A percentile compares a stretch with the other conserved stretches of the same genome.
Conservation (phyloP, 2,797 vertebrate genomes). For the Strix occidentalis region DNA sequence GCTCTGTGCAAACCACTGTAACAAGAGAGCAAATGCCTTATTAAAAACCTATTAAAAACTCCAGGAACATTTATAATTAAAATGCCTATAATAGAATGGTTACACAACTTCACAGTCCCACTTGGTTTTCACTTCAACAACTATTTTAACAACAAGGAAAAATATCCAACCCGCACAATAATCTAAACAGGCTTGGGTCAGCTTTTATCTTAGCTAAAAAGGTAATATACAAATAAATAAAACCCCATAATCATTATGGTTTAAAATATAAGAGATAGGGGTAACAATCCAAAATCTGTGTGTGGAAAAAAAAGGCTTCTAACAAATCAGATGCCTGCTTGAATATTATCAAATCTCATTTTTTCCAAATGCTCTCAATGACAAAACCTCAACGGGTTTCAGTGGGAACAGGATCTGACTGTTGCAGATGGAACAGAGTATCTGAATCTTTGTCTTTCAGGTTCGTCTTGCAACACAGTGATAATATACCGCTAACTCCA, state of each 20-base stretch:
- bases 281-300: neutral
- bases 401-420: neutral
- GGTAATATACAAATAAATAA: neutral
- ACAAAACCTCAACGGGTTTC: neutral
- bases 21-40: neutral
- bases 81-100: neutral
- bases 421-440: neutral
- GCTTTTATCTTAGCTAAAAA: neutral
- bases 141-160: neutral
- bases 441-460: neutral
- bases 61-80: neutral
- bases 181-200: neutral
- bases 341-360: neutral
- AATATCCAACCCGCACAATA: neutral
- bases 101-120: neutral
- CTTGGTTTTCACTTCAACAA: neutral
- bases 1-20: neutral
- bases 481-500: neutral
- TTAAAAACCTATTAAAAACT: neutral
- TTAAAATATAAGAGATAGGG: neutral
- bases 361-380: neutral
- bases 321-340: neutral
- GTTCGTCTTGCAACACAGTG: neutral
- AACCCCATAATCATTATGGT: fast-evolving
- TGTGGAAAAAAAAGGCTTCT: neutral